Evolutionary conservation across 2,888 invertebrate species (phyloP).

Genomic region (Netelia virgata): DNA sequence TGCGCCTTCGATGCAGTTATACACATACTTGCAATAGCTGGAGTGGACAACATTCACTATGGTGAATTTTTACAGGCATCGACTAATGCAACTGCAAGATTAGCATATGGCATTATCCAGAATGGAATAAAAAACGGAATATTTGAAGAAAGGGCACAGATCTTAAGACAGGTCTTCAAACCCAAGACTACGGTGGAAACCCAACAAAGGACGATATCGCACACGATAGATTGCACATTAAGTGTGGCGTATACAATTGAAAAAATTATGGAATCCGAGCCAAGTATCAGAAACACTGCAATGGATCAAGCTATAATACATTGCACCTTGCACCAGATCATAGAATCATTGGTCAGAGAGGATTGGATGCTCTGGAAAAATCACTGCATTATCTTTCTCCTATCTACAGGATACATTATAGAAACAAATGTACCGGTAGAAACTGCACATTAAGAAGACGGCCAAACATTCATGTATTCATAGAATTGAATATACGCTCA

Average conservation of each 20-base stretch:
- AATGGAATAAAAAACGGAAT: slow-evolving; percentile 21
- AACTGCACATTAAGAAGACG: neutral
- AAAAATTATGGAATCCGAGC: too few species aligned
- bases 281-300: too few species aligned
- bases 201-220: too few species aligned
- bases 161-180: neutral
- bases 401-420: neutral
- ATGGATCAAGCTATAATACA: too few species aligned
- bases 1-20: slow-evolving; percentile 42
- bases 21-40: slow-evolving; percentile 40
- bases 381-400: slow-evolving; percentile 4
- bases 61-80: slow-evolving; percentile 25
- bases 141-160: slow-evolving; percentile 31
- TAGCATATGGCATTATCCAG: slow-evolving; percentile 38
- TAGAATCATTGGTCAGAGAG: too few species aligned
- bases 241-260: too few species aligned
- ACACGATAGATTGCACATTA: too few species aligned
- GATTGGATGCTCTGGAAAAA: neutral
- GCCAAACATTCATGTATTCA: slow-evolving; percentile 3
- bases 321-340: too few species aligned
- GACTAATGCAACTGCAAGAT: slow-evolving; percentile 26
- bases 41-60: slow-evolving; percentile 38
- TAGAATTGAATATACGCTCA: neutral
- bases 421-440: neutral
- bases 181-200: too few species aligned